Conservation (phyloP, 2,113 vertebrate genomes). For the Zeus faber region DNA sequence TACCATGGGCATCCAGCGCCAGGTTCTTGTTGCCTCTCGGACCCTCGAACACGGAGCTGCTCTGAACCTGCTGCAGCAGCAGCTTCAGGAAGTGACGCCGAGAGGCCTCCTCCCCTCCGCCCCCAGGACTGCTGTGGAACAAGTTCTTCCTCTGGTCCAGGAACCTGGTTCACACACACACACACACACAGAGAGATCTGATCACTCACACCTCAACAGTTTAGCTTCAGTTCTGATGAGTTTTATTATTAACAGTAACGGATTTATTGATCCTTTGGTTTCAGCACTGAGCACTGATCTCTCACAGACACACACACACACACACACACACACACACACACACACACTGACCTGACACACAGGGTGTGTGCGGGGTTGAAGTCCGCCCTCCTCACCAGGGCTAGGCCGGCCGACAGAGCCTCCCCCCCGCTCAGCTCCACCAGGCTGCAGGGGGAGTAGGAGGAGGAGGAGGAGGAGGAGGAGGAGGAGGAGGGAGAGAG, state of each 20-base stretch:
- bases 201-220: no score
- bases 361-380: neutral
- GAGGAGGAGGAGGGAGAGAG: neutral
- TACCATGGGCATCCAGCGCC: slow-evolving; percentile 66
- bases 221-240: no score
- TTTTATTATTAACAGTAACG: no score
- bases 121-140: slow-evolving; percentile 30
- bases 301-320: no score
- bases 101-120: slow-evolving; percentile 16
- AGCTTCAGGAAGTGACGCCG: slow-evolving; percentile 63
- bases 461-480: neutral
- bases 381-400: neutral
- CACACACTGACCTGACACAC: slow-evolving; percentile 1
- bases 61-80: slow-evolving; percentile 64
- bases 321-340: no score
- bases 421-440: neutral
- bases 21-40: slow-evolving; percentile 64
- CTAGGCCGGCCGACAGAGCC: neutral
- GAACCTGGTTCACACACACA: no score
- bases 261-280: neutral
- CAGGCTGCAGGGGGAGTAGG: neutral
- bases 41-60: slow-evolving; percentile 67
- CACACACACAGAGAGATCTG: no score
- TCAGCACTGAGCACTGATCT: neutral
- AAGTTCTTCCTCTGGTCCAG: neutral